A percentile compares a stretch with the other conserved stretches of the same genome.
These are phyloP conservation scores for Leptopilina drosophilae DNA, from an alignment of 2,888 invertebrate species.

Conservation along the genomic window DNA sequence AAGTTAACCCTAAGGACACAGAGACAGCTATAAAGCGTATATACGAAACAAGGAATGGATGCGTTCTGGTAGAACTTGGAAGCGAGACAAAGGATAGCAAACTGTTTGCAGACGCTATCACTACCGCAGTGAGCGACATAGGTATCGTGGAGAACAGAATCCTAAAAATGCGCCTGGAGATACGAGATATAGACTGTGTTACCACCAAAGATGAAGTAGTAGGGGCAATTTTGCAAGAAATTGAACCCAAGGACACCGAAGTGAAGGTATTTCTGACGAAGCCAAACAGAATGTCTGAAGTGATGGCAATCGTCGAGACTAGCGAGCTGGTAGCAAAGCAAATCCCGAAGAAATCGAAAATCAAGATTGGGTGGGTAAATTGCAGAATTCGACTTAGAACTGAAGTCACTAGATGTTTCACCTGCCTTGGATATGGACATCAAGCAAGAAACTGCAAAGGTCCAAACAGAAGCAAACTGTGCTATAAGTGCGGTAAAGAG, in stretches of 20 bases:
- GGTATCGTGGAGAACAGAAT: neutral
- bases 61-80: neutral
- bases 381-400: neutral
- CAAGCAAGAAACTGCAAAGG: slow-evolving; percentile 27
- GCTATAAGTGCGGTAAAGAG: slow-evolving; percentile 53
- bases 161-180: neutral
- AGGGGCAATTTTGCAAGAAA: neutral
- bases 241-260: neutral
- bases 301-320: neutral
- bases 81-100: neutral
- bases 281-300: neutral
- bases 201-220: neutral
- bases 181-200: neutral
- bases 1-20: slow-evolving; percentile 34
- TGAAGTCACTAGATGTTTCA: slow-evolving; percentile 36
- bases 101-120: neutral
- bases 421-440: slow-evolving; percentile 48
- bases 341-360: neutral
- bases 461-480: slow-evolving; percentile 50
- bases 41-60: neutral
- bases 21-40: neutral
- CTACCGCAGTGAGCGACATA: neutral
- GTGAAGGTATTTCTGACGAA: neutral
- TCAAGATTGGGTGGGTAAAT: neutral
- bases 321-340: neutral